These are phyloP conservation scores for Willisornis vidua DNA, from an alignment of 2,113 vertebrate genomes.

Conservation along the genomic window DNA sequence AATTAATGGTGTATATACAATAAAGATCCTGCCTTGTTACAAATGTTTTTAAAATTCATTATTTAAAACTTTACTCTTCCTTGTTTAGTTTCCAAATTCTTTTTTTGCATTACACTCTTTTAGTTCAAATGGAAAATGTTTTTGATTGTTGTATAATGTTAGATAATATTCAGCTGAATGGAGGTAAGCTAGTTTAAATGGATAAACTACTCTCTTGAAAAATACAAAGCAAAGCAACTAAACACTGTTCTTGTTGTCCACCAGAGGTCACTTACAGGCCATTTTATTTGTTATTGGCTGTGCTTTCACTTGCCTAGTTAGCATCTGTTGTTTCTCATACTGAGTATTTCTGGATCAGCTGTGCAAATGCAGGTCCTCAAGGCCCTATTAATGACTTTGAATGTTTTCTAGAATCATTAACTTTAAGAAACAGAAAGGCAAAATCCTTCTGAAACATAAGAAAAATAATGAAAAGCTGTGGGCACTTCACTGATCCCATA, in stretches of 20 bases:
- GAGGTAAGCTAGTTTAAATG: background rate
- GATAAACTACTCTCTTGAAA: background rate
- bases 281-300: background rate
- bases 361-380: background rate
- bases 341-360: background rate
- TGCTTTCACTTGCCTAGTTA: background rate
- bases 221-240: background rate
- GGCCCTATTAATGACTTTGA: background rate
- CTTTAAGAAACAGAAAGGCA: background rate
- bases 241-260: background rate
- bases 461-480: background rate
- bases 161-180: background rate
- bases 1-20: background rate
- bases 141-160: background rate
- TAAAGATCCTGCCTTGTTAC: background rate
- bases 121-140: background rate
- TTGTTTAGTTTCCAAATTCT: background rate
- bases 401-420: background rate
- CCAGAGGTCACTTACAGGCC: slow-evolving; percentile 51
- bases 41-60: background rate
- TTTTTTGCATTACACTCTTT: background rate
- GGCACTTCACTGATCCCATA: background rate
- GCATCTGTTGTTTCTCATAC: fast-evolving
- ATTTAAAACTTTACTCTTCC: background rate
- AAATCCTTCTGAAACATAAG: background rate